These are phyloP conservation scores for Euzetes globulus DNA, from an alignment of 2,888 invertebrate genomes.

Conservation along the genomic window DNA sequence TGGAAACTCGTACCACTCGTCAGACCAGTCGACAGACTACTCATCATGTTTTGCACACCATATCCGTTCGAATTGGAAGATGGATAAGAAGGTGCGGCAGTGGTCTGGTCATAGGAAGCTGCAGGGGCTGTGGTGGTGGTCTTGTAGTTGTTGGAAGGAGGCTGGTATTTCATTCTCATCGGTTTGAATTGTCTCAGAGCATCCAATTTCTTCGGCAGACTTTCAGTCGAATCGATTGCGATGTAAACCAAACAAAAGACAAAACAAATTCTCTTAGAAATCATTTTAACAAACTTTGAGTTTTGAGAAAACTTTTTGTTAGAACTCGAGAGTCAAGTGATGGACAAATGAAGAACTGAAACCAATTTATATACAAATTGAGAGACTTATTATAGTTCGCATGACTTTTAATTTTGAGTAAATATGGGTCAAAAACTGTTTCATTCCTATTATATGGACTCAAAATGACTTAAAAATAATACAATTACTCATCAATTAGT, in stretches of 20 bases:
- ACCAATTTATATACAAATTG: neutral
- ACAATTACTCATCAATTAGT: conserved; percentile 14
- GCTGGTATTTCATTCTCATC: conserved; percentile 5
- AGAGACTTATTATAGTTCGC: neutral
- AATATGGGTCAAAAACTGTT: neutral
- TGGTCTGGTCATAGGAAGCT: neutral
- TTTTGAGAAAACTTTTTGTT: neutral
- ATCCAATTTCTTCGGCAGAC: neutral
- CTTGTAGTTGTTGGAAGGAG: neutral
- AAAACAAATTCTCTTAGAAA: neutral
- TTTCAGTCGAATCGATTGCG: neutral
- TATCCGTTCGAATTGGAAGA: neutral
- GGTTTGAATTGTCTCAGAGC: neutral
- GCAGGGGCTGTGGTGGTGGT: neutral
- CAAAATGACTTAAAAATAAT: neutral
- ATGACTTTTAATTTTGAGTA: neutral
- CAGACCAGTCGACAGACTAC: no score
- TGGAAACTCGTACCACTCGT: neutral
- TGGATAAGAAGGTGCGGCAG: neutral
- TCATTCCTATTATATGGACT: neutral
- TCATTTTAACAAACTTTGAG: neutral
- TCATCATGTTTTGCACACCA: neutral
- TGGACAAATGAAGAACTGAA: neutral
- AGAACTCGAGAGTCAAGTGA: neutral
- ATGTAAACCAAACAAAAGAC: neutral